Conservation (phyloP, 2,888 invertebrate genomes). For the Pimpla rufipes region DNA sequence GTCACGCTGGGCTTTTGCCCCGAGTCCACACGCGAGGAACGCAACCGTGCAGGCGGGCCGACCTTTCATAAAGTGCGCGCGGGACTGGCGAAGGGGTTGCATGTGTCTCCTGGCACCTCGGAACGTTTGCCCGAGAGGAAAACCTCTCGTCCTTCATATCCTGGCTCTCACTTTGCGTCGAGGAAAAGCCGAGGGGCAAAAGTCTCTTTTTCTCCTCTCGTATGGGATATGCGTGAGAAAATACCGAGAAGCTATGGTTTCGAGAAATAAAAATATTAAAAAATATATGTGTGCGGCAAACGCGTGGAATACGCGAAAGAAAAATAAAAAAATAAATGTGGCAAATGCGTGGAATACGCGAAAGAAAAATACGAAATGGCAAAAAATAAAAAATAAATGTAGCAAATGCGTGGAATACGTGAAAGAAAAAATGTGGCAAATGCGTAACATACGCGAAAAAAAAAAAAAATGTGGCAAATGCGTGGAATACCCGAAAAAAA, state of each 20-base stretch:
- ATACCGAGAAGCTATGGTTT: slow-evolving; percentile 12
- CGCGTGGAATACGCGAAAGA: background rate
- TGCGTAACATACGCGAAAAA: background rate
- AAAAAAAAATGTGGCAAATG: too few species aligned
- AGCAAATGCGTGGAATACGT: too few species aligned
- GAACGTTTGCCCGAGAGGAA: slow-evolving; percentile 24
- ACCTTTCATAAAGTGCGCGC: slow-evolving; percentile 35
- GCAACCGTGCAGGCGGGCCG: slow-evolving; percentile 6
- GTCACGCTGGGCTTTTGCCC: slow-evolving; percentile 5
- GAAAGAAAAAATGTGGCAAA: too few species aligned
- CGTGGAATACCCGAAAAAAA: too few species aligned
- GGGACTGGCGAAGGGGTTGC: background rate
- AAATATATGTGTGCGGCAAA: too few species aligned
- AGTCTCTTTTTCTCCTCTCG: slow-evolving; percentile 16
- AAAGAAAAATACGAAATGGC: too few species aligned
- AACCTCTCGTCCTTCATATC: slow-evolving; percentile 5
- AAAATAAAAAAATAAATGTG: too few species aligned
- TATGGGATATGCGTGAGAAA: slow-evolving; percentile 9
- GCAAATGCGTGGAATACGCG: background rate
- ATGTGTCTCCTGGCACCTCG: slow-evolving; percentile 3
- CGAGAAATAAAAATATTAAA: background rate
- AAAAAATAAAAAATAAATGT: too few species aligned
- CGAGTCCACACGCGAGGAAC: slow-evolving; percentile 4
- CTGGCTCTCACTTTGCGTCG: background rate
- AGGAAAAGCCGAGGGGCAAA: slow-evolving; percentile 9